Evolutionary conservation across 2,797 vertebrate species (phyloP).

Genomic region (Tragopan temminckii): DNA sequence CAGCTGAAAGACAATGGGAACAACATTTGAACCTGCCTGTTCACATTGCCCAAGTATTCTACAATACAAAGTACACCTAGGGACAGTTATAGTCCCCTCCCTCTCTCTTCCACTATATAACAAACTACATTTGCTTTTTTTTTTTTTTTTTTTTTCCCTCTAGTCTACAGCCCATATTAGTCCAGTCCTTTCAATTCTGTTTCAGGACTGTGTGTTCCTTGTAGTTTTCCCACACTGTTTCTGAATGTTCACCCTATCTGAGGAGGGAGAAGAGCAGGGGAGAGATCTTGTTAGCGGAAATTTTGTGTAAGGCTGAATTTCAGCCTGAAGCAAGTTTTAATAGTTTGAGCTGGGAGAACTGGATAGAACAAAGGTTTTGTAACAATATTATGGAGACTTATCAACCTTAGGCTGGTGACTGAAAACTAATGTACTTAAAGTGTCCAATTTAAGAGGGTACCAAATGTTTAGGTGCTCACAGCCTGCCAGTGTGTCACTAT

Average conservation of each 20-base stretch:
- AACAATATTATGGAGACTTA: background rate
- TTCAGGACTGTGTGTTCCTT: background rate
- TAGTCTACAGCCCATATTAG: background rate
- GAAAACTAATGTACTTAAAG: background rate
- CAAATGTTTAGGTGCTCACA: fast-evolving
- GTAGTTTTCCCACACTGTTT: background rate
- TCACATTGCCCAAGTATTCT: conserved; percentile 38
- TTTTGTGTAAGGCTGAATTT: background rate
- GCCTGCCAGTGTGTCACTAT: no score
- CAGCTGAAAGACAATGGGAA: conserved; percentile 48
- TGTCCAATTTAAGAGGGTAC: background rate
- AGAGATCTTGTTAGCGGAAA: background rate
- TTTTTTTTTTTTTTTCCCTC: background rate
- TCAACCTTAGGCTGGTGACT: background rate
- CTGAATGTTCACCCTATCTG: background rate
- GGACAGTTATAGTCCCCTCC: background rate
- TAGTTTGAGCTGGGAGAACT: background rate
- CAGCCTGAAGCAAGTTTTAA: background rate
- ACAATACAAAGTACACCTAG: background rate
- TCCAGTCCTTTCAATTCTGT: background rate
- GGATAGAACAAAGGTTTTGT: background rate
- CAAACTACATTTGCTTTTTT: background rate
- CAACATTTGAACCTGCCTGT: conserved; percentile 45
- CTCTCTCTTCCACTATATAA: background rate
- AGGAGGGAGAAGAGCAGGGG: fast-evolving